A percentile compares a stretch with the other conserved stretches of the same genome.
Conservation (phyloP, 2,797 vertebrate species). For the Darevskia mixta region DNA sequence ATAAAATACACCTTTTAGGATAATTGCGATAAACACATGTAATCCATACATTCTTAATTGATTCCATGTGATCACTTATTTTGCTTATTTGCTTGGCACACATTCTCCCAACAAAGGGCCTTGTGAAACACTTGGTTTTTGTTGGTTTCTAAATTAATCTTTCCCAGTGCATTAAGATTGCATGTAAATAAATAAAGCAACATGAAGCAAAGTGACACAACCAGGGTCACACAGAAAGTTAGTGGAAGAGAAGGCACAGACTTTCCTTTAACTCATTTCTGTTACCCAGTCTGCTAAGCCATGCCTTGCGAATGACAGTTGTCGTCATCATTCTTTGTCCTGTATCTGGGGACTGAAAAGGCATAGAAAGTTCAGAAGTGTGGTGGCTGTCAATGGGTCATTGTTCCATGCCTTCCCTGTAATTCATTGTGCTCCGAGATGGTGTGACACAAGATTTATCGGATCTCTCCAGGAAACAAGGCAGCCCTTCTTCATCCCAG, state of each 20-base stretch:
- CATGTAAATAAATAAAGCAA: background rate
- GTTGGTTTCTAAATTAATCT: background rate
- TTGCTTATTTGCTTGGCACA: background rate
- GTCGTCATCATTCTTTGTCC: conserved; percentile 40
- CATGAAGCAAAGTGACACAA: conserved; percentile 1
- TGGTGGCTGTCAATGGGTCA: conserved; percentile 54
- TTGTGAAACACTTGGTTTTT: background rate
- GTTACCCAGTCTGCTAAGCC: conserved; percentile 26
- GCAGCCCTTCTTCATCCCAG: conserved; percentile 59
- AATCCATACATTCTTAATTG: background rate
- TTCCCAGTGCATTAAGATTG: background rate
- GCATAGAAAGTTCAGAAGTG: conserved; percentile 52
- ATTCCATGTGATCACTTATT: background rate
- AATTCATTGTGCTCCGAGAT: conserved; percentile 54
- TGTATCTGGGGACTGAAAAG: conserved; percentile 50
- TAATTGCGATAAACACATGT: background rate
- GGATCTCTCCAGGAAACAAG: conserved; percentile 54
- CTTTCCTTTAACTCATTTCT: conserved; percentile 3
- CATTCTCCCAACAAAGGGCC: background rate
- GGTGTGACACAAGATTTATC: conserved; percentile 47
- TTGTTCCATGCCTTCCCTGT: conserved; percentile 57
- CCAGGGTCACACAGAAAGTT: background rate
- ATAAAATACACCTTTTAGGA: background rate
- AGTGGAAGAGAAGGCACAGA: background rate
- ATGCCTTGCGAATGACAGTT: conserved; percentile 3